These are phyloP conservation scores for Mustelus asterias DNA, from an alignment of 2,113 vertebrate genomes.

Conservation along the genomic window DNA sequence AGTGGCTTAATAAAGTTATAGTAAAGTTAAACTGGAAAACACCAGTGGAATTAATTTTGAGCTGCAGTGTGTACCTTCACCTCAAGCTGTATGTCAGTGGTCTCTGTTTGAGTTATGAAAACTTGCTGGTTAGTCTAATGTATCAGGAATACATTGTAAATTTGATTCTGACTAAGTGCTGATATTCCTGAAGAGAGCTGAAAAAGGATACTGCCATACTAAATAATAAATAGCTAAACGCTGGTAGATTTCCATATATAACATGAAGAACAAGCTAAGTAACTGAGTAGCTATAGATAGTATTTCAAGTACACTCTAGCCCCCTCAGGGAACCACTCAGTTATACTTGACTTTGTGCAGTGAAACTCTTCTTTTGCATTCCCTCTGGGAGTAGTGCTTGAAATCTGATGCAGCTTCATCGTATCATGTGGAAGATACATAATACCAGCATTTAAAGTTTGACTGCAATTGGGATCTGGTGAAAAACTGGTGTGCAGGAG, in stretches of 20 bases:
- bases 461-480: neutral
- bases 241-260: slow-evolving; percentile 14
- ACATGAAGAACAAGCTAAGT: slow-evolving; percentile 24
- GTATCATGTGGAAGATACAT: slow-evolving; percentile 2
- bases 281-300: slow-evolving; percentile 25
- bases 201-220: neutral
- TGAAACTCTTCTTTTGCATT: slow-evolving; percentile 35
- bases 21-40: neutral
- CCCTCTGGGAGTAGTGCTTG: slow-evolving; percentile 20
- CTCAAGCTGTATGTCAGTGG: neutral
- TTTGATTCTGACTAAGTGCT: neutral
- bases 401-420: neutral
- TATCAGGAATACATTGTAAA: neutral
- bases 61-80: neutral
- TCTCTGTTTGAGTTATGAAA: neutral
- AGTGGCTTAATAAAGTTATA: neutral
- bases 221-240: slow-evolving; percentile 7
- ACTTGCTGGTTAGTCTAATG: neutral
- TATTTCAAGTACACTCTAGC: slow-evolving; percentile 32
- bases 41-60: neutral
- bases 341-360: slow-evolving; percentile 32
- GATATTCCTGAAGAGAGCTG: neutral
- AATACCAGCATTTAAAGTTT: slow-evolving; percentile 26
- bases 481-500: neutral
- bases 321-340: slow-evolving; percentile 34